Evolutionary conservation across 2,888 invertebrate species (phyloP), one percentile per base, ranked within the genome.

Genomic region (Synanthedon tipuliformis): DNA sequence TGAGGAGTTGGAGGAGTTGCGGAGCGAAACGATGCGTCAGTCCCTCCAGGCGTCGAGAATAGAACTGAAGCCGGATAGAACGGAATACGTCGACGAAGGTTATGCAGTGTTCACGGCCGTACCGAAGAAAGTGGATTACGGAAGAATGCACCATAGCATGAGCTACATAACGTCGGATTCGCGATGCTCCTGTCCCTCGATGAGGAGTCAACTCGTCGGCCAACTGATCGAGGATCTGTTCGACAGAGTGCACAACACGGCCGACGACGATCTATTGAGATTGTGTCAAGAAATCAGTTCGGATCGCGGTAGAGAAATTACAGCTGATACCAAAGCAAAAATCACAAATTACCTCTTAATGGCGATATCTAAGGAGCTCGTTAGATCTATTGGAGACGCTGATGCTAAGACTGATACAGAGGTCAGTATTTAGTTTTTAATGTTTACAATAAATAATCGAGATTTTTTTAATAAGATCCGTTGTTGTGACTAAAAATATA

Each of bases 401-500:
- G 87, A 87, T 58, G 86, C 86, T 63, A 87, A 87, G 75, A 87
- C 87, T 68, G 87, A 87, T 67, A 85, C 87, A 49, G 86, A 87
- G 86, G 87, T 85, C 63, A 77, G 81, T 49, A 70, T 34, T 2
- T 63, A 65, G 60, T 66, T 62, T 61, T 57, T 62, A 63, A 59
- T 58, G 56, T 53, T 48, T 53, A 49, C 12, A 11, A 8, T 15
- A 49, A 5, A 49, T 49, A 16, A 13, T 4, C 12, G 12, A 16
- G 2, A 49, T 49, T 16, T 23, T 23, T 18, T 49, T 4, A 49
- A 13, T 45, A 18, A 15, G 8, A 45, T 45, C 15, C 13, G 3
- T 16, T 18, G 5, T 45, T 49, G 49, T 49, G 23, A 49, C 49
- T 49, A 49, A 49, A n/a, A 49, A 15, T 49, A 16, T 15, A 15